Percentiles rank a stretch among this genome's conserved stretches.
Conservation (phyloP, 2,797 vertebrate species). For the Threskiornis aethiopicus region DNA sequence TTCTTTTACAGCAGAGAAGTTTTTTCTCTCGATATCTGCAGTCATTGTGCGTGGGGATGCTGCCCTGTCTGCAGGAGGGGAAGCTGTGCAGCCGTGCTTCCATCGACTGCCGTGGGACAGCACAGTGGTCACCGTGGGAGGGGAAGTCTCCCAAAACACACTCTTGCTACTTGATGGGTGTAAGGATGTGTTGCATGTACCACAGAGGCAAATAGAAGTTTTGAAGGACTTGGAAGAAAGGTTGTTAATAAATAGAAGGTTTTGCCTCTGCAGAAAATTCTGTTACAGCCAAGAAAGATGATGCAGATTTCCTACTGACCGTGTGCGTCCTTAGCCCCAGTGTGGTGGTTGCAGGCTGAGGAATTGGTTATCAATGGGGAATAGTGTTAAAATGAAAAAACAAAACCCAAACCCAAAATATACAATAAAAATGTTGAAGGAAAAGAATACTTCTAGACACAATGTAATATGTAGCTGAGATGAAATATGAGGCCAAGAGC, state of each 20-base stretch:
- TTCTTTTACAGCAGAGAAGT: background rate
- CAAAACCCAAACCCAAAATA: background rate
- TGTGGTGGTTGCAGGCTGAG: background rate
- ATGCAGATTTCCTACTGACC: background rate
- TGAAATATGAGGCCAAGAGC: background rate
- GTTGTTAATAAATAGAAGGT: background rate
- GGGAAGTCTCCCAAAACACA: background rate
- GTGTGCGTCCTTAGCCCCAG: background rate
- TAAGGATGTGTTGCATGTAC: background rate
- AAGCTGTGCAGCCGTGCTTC: background rate
- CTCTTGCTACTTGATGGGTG: accelerated
- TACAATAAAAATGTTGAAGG: background rate
- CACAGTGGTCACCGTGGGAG: accelerated
- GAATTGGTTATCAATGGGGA: background rate
- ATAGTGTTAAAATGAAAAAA: background rate
- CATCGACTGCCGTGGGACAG: accelerated
- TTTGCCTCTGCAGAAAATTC: background rate
- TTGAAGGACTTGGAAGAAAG: background rate
- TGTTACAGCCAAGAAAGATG: background rate
- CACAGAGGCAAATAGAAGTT: background rate
- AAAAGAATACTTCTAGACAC: background rate
- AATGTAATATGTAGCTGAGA: background rate
- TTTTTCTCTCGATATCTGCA: background rate
- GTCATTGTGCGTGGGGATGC: accelerated
- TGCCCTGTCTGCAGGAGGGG: background rate